A percentile compares a stretch with the other conserved stretches of the same genome.
Evolutionary conservation across 1,140 invertebrate species (phyloP).

Genomic region (Aphaenogaster floridana): DNA sequence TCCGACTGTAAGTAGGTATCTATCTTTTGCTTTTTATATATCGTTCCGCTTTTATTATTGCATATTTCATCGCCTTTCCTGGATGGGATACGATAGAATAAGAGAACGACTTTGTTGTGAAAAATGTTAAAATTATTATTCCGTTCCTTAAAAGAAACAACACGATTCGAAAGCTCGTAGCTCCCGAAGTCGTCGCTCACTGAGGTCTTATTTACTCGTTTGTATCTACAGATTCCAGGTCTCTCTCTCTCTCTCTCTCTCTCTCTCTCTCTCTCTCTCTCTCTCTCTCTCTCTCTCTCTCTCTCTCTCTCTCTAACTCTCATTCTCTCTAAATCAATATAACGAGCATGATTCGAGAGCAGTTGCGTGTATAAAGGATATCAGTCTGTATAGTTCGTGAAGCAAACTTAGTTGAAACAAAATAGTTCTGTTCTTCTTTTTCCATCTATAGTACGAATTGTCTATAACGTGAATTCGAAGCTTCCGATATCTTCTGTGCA

Average conservation of each 20-base stretch:
- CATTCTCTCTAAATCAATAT: conserved; percentile 47
- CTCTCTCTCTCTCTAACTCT: not conserved
- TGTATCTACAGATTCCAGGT: conserved; percentile 46
- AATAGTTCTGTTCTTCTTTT: conserved; percentile 17
- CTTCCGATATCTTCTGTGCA: not conserved
- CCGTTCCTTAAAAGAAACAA: conserved; percentile 49
- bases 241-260: not conserved
- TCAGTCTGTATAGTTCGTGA: conserved; percentile 33
- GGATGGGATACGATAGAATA: conserved; percentile 43
- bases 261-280: conserved; percentile 12
- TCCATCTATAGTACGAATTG: not conserved
- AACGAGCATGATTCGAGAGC: conserved; percentile 53
- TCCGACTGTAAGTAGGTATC: conserved; percentile 11
- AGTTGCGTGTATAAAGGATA: conserved; percentile 58
- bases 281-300: not conserved
- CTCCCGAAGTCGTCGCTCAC: conserved; percentile 35
- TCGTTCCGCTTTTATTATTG: conserved; percentile 36
- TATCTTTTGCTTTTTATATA: conserved; percentile 44
- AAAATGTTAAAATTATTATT: conserved; percentile 62
- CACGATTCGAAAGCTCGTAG: conserved; percentile 19
- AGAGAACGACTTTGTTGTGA: conserved; percentile 52
- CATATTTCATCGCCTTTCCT: conserved; percentile 38
- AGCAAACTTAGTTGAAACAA: conserved; percentile 47
- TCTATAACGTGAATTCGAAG: not conserved
- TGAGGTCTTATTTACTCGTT: conserved; percentile 55